phyloP scores from a whole-genome alignment of 1,140 invertebrate species.

The Drosophila mojavensis region DNA sequence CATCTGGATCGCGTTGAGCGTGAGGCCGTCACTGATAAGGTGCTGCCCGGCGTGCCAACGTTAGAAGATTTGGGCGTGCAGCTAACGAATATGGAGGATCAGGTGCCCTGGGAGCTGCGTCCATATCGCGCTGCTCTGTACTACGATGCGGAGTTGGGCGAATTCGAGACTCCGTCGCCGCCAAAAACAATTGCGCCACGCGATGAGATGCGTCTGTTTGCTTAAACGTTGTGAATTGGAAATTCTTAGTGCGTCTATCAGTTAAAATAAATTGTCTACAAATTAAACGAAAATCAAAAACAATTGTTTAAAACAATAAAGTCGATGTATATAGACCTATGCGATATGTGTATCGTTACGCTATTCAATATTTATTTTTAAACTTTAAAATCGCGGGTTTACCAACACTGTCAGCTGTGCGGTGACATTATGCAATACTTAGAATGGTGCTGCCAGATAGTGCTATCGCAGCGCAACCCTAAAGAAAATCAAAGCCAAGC shows the following conservation, averaged over 20 bases:
- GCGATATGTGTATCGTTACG: background rate
- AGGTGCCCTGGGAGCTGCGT: conserved; percentile 91
- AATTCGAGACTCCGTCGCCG: conserved; percentile 88
- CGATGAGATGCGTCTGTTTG: conserved; percentile 69
- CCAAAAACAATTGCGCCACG: conserved; percentile 84
- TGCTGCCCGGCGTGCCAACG: conserved; percentile 88
- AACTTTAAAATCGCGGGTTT: background rate
- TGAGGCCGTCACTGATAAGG: conserved; percentile 90
- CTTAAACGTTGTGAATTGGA: conserved; percentile 63
- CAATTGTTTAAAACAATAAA: background rate
- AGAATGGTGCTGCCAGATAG: conserved; percentile 29
- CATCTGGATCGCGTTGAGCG: conserved; percentile 93
- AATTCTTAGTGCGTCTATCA: conserved; percentile 68
- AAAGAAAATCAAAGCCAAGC: conserved; percentile 49
- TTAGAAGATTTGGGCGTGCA: conserved; percentile 94
- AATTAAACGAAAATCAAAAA: conserved; percentile 32
- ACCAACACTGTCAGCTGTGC: conserved; percentile 17
- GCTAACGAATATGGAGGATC: conserved; percentile 90
- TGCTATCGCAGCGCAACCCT: conserved; percentile 30
- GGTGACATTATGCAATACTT: conserved; percentile 35
- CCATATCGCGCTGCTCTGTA: conserved; percentile 87
- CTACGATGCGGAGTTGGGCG: conserved; percentile 90
- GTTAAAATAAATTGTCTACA: conserved; percentile 44
- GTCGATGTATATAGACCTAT: background rate
- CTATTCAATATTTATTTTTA: background rate